Conservation (phyloP, 2,888 invertebrate species). For the Hemistola chrysoprasaria region DNA sequence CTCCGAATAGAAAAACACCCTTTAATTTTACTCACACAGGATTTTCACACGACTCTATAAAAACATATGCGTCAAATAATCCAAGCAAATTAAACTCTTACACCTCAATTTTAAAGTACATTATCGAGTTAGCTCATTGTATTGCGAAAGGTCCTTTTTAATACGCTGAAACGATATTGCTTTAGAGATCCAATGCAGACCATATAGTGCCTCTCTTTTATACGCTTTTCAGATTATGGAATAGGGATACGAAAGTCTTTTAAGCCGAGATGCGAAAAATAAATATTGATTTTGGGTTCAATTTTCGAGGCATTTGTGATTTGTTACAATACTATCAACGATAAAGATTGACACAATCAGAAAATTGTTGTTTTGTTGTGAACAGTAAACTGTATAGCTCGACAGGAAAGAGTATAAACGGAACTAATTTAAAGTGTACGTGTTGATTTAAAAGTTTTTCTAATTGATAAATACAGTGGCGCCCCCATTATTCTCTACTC, state of each 20-base stretch:
- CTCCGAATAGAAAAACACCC: conserved; percentile 61
- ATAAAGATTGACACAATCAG: too few relatives aligned
- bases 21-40: conserved; percentile 59
- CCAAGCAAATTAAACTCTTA: conserved; percentile 13
- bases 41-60: conserved; percentile 13
- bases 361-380: too few relatives aligned
- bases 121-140: conserved; percentile 3
- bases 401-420: too few relatives aligned
- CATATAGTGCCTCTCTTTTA: conserved; percentile 46
- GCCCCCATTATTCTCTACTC: too few relatives aligned
- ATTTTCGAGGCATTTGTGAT: conserved; percentile 21
- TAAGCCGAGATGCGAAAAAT: conserved; percentile 27
- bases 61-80: neutral
- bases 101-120: neutral
- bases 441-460: too few relatives aligned
- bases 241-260: conserved; percentile 35
- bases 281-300: conserved; percentile 14
- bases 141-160: conserved; percentile 6
- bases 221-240: conserved; percentile 45
- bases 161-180: conserved; percentile 40
- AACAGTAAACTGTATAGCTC: too few relatives aligned
- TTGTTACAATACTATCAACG: too few relatives aligned
- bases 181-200: conserved; percentile 49
- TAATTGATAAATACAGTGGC: too few relatives aligned
- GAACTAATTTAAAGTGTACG: too few relatives aligned